Base-by-base conservation (phyloP, 1,140 invertebrate genomes). In the Danaus plexippus region DNA sequence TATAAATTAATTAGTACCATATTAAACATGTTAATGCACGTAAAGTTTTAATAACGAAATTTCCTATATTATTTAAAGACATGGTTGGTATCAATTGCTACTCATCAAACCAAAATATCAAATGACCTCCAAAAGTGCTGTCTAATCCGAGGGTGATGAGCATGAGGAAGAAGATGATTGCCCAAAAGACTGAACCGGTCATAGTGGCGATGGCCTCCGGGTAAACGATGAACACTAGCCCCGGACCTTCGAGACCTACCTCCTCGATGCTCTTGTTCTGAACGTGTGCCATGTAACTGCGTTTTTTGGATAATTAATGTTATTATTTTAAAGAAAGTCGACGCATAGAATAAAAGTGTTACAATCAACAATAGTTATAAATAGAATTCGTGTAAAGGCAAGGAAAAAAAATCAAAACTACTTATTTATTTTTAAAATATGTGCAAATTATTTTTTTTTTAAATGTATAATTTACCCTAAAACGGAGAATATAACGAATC, bases 401-500 rank as follows among this genome's bases (percentile, higher is more conserved):
- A 32, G 5, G 22, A 15, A 15, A 32, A 32, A 32, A 32, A n/a
- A n/a, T n/a, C 22, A 32, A 32, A 32, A 32, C 22, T 32, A 4
- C 22, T 32, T 32, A 32, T 3, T 32, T 32, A 32, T 32, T 32
- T 32, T 3, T 7, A 11, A 52, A 43, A 44, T 52, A 9, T 11
- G 32, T 52, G 42, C 2, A 9, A 22, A 22, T 32, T 8, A 22
- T 9, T 2, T 9, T 10, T 6, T 10, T 11, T 4, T 9, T 1
- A 47, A 47, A 47, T 9, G 1, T 43, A 11, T 12, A 13, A 49
- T 67, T 85, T 69, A 90, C 66, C 96, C 97, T 52, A 97, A 87
- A 13, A 98, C 97, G 0, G 97, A 97, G 84, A 99, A 99, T 54
- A 99, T 99, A 13, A 99, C 98, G 76, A 99, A 99, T 7, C 98